phyloP scores from a whole-genome alignment of 2,888 invertebrate genomes.

The Lochmaea capreae region DNA sequence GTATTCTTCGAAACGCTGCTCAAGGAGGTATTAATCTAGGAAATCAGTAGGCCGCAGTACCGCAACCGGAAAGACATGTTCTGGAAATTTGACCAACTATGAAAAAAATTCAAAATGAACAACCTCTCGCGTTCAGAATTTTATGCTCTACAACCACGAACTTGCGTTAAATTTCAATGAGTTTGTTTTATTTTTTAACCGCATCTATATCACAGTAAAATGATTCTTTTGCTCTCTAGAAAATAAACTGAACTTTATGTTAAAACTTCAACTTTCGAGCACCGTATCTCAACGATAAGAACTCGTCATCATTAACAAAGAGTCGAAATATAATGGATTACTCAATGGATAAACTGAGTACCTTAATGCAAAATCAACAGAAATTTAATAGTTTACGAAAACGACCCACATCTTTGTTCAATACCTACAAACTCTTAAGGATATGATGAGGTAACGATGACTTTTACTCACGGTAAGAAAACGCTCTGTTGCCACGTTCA shows the following conservation, averaged over 20 bases:
- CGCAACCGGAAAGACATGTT: slow-evolving; percentile 40
- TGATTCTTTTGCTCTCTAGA: neutral
- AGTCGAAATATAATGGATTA: slow-evolving; percentile 17
- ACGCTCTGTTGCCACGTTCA: slow-evolving; percentile 31
- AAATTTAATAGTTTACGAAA: slow-evolving; percentile 50
- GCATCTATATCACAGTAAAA: neutral
- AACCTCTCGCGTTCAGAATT: slow-evolving; percentile 28
- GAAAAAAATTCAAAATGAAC: slow-evolving; percentile 28
- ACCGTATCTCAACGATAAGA: no score
- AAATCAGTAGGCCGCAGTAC: slow-evolving; percentile 35
- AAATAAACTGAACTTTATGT: no score
- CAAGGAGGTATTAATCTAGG: slow-evolving; percentile 25
- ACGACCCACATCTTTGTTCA: slow-evolving; percentile 42
- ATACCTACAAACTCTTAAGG: slow-evolving; percentile 19
- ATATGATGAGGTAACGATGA: slow-evolving; percentile 30
- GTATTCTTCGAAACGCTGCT: neutral
- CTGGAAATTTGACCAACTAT: slow-evolving; percentile 44
- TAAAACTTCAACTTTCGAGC: no score
- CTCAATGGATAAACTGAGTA: slow-evolving; percentile 4
- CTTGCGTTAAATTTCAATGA: neutral
- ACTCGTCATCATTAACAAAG: no score
- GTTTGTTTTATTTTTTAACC: neutral
- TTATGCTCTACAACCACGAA: slow-evolving; percentile 16
- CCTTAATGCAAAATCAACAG: slow-evolving; percentile 40
- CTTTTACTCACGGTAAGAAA: slow-evolving; percentile 31